phyloP scores from a whole-genome alignment of 2,888 invertebrate species.

The Oasisia sp. region DNA sequence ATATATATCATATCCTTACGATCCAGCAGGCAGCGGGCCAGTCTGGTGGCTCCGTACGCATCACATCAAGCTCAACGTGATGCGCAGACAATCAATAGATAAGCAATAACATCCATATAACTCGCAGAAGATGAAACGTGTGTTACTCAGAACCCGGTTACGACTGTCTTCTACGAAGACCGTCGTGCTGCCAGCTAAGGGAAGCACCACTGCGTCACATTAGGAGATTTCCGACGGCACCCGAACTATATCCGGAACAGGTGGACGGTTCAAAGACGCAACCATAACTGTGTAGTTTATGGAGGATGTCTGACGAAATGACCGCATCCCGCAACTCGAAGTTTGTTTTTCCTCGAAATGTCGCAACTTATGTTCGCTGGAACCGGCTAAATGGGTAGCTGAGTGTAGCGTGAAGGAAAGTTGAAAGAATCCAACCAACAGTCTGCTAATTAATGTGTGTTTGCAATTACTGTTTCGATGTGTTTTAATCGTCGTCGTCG shows the following conservation, averaged over 20 bases:
- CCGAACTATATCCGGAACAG: not conserved
- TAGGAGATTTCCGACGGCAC: not conserved
- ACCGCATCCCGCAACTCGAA: not conserved
- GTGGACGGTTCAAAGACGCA: not conserved
- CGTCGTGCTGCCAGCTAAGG: not conserved
- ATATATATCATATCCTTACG: no score
- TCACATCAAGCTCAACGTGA: not conserved
- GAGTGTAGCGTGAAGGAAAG: not conserved
- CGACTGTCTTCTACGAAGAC: not conserved
- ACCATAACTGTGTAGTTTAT: not conserved
- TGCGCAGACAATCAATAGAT: not conserved
- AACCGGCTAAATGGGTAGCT: not conserved
- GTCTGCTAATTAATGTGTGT: not conserved
- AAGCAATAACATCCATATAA: not conserved
- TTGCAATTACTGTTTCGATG: not conserved
- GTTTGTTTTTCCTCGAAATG: not conserved
- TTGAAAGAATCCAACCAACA: not conserved
- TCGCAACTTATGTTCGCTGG: not conserved
- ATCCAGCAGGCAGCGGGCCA: no score
- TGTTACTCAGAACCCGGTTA: not conserved
- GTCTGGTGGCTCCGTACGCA: no score
- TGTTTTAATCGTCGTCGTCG: not conserved
- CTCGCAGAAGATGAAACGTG: not conserved
- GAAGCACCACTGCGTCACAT: not conserved
- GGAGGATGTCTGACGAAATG: constrained; percentile 3